Evolutionary conservation across 2,113 vertebrate genomes (phyloP).

Genomic region (Condylura cristata): DNA sequence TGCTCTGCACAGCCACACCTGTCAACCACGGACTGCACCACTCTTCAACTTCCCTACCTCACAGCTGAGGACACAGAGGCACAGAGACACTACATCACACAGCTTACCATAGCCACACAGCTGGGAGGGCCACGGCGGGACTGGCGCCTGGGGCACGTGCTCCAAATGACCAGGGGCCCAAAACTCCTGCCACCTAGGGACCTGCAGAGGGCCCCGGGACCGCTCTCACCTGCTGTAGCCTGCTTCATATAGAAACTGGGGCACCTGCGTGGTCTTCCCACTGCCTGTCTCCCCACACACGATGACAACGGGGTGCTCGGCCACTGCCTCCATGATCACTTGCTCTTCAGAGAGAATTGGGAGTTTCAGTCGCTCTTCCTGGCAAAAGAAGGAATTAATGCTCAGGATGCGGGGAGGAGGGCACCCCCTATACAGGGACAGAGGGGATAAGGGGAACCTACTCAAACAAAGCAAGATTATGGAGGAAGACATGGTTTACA

Average conservation of each 20-base stretch:
- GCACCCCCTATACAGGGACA: rapidly evolving
- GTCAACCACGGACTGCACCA: too few species aligned
- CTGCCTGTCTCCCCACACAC: constrained; percentile 97
- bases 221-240: constrained; percentile 93
- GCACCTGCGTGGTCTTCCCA: constrained; percentile 97
- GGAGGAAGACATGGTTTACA: rapidly evolving
- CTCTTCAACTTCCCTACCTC: not conserved
- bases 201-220: not conserved
- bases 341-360: constrained; percentile 96
- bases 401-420: rapidly evolving
- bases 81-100: not conserved
- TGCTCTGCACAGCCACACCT: too few species aligned
- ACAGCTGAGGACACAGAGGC: not conserved
- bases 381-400: rapidly evolving
- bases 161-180: rapidly evolving
- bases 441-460: rapidly evolving
- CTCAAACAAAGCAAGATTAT: not conserved
- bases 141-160: too few species aligned
- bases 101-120: not conserved
- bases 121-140: rapidly evolving
- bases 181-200: too few species aligned
- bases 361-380: constrained; percentile 94
- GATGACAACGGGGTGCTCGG: constrained; percentile 90
- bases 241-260: constrained; percentile 98
- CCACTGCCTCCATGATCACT: constrained; percentile 95